Conservation (phyloP, 1,140 invertebrate genomes). For the Macrocentrus cingulum region DNA sequence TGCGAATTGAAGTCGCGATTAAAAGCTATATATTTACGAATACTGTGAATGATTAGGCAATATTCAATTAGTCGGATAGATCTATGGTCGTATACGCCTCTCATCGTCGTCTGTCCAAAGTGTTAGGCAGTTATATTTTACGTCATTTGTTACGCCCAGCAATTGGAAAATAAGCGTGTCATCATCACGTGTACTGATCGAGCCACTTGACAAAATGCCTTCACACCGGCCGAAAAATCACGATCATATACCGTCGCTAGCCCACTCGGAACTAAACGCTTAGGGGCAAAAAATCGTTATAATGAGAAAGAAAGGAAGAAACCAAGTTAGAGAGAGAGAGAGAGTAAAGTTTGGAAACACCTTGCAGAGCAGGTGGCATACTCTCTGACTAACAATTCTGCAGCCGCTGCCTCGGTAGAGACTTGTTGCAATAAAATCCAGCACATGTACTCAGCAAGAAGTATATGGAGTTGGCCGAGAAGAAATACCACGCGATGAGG, state of each 20-base stretch:
- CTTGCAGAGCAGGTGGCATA: conserved; percentile 50
- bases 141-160: not conserved
- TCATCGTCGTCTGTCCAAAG: no score
- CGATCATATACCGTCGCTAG: no score
- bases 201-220: conserved; percentile 20
- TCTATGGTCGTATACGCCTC: no score
- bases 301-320: not conserved
- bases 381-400: conserved; percentile 15
- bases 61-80: no score
- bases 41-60: no score
- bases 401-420: conserved; percentile 25
- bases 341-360: conserved; percentile 44
- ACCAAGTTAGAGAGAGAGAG: conserved; percentile 16
- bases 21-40: no score
- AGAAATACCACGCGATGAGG: not conserved
- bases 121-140: no score
- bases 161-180: not conserved
- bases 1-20: no score
- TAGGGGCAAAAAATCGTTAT: no score
- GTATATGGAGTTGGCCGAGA: not conserved
- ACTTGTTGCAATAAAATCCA: conserved; percentile 30
- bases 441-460: conserved; percentile 12
- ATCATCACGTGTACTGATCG: conserved; percentile 6
- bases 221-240: conserved; percentile 17
- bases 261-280: no score